A percentile compares a stretch with the other conserved stretches of the same genome.
Evolutionary conservation across 37 sponge, comb jelly and placozoan species (phyloP).

Genomic region (Crambe crambe): DNA sequence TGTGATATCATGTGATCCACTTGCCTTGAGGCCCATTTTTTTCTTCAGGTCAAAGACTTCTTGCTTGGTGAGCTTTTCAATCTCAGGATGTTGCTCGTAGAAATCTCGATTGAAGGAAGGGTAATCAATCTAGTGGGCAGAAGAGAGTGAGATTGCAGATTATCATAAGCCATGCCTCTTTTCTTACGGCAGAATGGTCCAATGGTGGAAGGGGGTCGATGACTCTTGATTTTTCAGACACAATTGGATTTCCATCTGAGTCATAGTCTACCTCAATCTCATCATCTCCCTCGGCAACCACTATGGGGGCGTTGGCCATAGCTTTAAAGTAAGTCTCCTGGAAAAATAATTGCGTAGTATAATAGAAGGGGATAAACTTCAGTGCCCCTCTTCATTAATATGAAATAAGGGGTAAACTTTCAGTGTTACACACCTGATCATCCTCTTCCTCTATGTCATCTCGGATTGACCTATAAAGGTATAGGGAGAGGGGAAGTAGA

Average conservation of each 20-base stretch:
- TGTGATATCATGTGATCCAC: conserved; percentile 19
- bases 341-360: not conserved
- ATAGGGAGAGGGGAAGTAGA: not conserved
- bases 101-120: conserved; percentile 81
- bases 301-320: conserved; percentile 75
- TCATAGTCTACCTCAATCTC: conserved; percentile 94
- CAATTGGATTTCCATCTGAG: conserved; percentile 91
- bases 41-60: conserved; percentile 77
- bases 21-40: conserved; percentile 80
- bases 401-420: too few species aligned
- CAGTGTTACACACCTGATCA: conserved; percentile 84
- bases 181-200: conserved; percentile 77
- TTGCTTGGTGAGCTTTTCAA: conserved; percentile 37
- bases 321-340: conserved; percentile 94
- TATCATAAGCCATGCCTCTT: not conserved
- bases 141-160: not conserved
- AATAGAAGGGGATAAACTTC: not conserved
- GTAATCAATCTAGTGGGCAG: conserved; percentile 77
- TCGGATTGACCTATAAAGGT: conserved; percentile 55
- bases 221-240: conserved; percentile 75
- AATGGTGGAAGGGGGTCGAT: conserved; percentile 92
- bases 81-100: conserved; percentile 83
- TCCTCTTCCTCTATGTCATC: conserved; percentile 96
- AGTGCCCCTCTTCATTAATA: too few species aligned
- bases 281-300: conserved; percentile 80